Evolutionary conservation across 2,113 vertebrate species (phyloP).

Genomic region (Capreolus pygargus): DNA sequence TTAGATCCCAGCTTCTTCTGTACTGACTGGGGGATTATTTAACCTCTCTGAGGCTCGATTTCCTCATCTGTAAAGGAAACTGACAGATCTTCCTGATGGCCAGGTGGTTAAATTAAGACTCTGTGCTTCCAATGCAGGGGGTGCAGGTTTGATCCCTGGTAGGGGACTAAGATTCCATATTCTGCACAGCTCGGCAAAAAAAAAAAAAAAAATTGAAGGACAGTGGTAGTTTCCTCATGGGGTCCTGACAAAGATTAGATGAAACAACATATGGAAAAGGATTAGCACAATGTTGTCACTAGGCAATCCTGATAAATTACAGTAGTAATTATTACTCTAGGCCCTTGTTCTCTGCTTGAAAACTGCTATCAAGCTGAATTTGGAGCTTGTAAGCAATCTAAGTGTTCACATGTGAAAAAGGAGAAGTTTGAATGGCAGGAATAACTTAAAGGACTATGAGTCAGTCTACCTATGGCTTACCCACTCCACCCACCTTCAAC

Average conservation of each 20-base stretch:
- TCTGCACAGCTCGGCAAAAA: not conserved
- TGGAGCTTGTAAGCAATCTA: not conserved
- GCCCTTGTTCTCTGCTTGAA: not conserved
- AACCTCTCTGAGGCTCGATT: not conserved
- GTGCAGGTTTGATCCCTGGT: not conserved
- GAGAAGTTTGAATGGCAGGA: constrained; percentile 3
- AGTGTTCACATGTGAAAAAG: not conserved
- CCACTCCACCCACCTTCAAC: no score
- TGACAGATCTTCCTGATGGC: not conserved
- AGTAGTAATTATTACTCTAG: not conserved
- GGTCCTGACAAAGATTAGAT: not conserved
- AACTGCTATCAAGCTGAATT: not conserved
- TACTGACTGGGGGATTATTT: not conserved
- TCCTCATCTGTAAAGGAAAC: not conserved
- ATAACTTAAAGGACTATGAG: not conserved
- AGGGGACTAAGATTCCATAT: not conserved
- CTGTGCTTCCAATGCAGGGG: not conserved
- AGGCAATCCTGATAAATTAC: not conserved
- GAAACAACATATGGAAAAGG: not conserved
- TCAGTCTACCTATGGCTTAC: not conserved
- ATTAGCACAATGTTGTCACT: not conserved
- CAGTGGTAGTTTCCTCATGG: not conserved
- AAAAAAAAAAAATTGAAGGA: not conserved
- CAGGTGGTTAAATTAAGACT: not conserved
- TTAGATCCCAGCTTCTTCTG: not conserved